A percentile compares a stretch with the other conserved stretches of the same genome.
phyloP scores from a whole-genome alignment of 2,113 vertebrate genomes.

The Heterochromis multidens region DNA sequence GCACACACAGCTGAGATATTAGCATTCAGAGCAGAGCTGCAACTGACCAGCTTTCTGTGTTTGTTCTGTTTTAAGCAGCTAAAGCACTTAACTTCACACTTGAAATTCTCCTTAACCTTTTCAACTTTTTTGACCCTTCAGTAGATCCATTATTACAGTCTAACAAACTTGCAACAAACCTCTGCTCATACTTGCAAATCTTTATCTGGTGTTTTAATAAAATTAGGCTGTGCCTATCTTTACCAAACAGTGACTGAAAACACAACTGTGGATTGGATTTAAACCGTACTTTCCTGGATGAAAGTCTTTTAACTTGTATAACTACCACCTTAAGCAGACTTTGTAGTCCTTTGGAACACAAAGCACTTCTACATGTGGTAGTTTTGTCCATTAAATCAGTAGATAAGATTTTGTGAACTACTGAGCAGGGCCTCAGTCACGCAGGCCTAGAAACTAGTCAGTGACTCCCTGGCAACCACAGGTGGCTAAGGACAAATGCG shows the following conservation, averaged over 20 bases:
- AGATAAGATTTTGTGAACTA: too few relatives aligned
- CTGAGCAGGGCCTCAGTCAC: background rate
- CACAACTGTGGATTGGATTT: background rate
- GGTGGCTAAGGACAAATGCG: background rate
- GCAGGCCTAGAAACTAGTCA: background rate
- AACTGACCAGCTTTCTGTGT: constrained; percentile 31
- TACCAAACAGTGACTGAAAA: background rate
- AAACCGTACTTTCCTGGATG: background rate
- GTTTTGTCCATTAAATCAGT: background rate
- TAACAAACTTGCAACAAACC: background rate
- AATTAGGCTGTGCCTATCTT: background rate
- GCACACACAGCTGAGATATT: background rate
- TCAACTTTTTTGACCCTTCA: background rate
- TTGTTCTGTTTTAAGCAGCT: background rate
- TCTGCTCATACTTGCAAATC: background rate
- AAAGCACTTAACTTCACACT: background rate
- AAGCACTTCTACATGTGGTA: background rate
- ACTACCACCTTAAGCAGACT: background rate
- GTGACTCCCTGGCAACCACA: background rate
- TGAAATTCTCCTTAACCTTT: constrained; percentile 1
- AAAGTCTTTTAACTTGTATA: background rate
- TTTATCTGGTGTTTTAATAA: background rate
- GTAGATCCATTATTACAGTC: background rate
- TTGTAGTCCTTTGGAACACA: background rate
- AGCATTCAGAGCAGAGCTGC: constrained; percentile 37